Base-by-base conservation (phyloP, 1,140 invertebrate genomes). In the Dreissena rostriformis region DNA sequence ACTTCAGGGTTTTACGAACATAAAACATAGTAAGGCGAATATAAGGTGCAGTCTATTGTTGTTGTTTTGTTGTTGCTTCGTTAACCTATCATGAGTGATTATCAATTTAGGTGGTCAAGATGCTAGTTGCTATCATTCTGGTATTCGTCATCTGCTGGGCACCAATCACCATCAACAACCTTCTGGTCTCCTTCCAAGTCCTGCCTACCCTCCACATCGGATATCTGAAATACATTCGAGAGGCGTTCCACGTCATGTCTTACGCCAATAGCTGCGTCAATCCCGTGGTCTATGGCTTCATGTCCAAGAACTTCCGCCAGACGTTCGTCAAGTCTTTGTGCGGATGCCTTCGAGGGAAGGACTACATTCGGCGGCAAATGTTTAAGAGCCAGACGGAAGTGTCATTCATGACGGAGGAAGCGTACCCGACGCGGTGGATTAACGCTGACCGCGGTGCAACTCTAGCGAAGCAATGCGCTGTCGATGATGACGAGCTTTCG, bases 281-380 rank as follows among this genome's bases (percentile, higher is more conserved):
- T 93, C 96, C 96, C 6, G 95, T 97, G 67, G 95, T 97, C 10
- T 97, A 97, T 90, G 96, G 96, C 49, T 97, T 97, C 90, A 96
- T 97, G 96, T 97, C 96, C 17, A 96, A 96, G 89, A 96, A 88
- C 72, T 88, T 88, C 17, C 29, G 86, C 76, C 84, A 87, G 28
- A 88, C 84, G 10, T 87, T 88, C 65, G n/a, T 49, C 12, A 77
- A 84, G 29, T 77, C 82, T 12, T 68, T 84, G 10, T 77, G 82
- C 52, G 74, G 74, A 15, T 84, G 82, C 66, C 39, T 82, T 14
- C 80, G 80, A 29, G 80, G 80, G 2, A 74, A 68, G 28, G 80
- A 73, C 12, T 82, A 82, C 22, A 75, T 82, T 29, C 57, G 80
- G 10, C 49, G 80, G 24, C 68, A 82, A 26, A 52, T 75, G 14